Evolutionary conservation across 2,113 vertebrate species (phyloP), one percentile per base, ranked within the genome.

Genomic region (Platichthys flesus): DNA sequence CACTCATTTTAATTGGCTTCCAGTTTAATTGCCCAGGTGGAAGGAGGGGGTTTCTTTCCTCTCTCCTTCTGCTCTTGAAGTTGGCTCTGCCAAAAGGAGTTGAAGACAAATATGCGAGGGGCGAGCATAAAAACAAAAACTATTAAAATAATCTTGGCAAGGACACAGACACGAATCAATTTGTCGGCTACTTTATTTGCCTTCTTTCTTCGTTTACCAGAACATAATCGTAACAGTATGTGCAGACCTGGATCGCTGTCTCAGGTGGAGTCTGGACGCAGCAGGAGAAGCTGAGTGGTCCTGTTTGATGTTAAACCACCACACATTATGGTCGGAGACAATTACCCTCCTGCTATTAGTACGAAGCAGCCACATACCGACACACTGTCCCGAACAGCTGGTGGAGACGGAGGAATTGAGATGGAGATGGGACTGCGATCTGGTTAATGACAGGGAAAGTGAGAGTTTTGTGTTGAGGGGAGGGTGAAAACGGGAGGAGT

Each of bases 1-100:
- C 91, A 90, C 92, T 92, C 86, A 82, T 92, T 95, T 96, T 96
- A 96, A 97, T 96, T 96, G 94, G 91, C 93, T 95, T 73, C 90
- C 83, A 84, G 84, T 95, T 96, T 96, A 96, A 96, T 95, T 94
- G 93, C 93, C 93, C 91, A 94, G 88, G 93, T 95, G 92, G 94
- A 95, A 84, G 78, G 72, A 82, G 84, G 92, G 84, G 88, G 88
- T 82, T 65, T 64, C 75, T 84, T 81, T 71, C 56, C 26, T 74
- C 21, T 78, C 81, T 74, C 80, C 83, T 89, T 83, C 82, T 84
- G 86, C 67, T 86, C 83, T 80, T 75, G 52, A 89, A 88, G 83
- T 87, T 85, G 26, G 64, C 49, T 47, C 71, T 85, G 81, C 83
- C 85, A 86, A 86, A 85, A 81, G 75, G 42, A 78, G 58, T 31